Percentiles rank a stretch among this genome's conserved stretches.
These are phyloP conservation scores for Cyanoliseus patagonus DNA, from an alignment of 2,113 vertebrate species.

Conservation along the genomic window DNA sequence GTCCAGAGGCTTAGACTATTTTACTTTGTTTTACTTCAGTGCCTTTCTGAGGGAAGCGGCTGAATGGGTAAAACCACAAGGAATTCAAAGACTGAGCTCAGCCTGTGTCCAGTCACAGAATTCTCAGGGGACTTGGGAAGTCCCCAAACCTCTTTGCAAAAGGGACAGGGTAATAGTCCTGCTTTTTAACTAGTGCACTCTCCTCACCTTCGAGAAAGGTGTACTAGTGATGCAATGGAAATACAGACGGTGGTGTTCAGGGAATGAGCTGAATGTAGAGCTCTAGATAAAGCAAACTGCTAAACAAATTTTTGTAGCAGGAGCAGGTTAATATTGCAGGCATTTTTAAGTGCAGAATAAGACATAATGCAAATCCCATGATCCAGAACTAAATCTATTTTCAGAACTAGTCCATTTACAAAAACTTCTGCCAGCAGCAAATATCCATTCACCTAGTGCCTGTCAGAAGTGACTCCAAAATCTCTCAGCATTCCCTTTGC, in stretches of 20 bases:
- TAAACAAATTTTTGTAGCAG: not conserved
- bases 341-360: not conserved
- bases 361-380: not conserved
- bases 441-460: not conserved
- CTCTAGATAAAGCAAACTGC: not conserved
- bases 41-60: not conserved
- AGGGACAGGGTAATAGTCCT: not conserved
- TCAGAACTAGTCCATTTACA: not conserved
- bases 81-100: fast-evolving
- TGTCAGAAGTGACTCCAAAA: not conserved
- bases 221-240: not conserved
- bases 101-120: too few relatives aligned
- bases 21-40: not conserved
- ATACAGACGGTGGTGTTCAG: fast-evolving
- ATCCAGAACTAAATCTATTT: not conserved
- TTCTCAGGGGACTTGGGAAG: not conserved
- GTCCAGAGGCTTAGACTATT: not conserved
- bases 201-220: not conserved
- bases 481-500: not conserved
- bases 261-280: not conserved
- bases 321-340: not conserved
- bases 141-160: not conserved
- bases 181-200: not conserved
- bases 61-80: not conserved
- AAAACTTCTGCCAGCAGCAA: constrained; percentile 9